phyloP scores from a whole-genome alignment of 2,113 vertebrate species.

The Clinocottus analis region DNA sequence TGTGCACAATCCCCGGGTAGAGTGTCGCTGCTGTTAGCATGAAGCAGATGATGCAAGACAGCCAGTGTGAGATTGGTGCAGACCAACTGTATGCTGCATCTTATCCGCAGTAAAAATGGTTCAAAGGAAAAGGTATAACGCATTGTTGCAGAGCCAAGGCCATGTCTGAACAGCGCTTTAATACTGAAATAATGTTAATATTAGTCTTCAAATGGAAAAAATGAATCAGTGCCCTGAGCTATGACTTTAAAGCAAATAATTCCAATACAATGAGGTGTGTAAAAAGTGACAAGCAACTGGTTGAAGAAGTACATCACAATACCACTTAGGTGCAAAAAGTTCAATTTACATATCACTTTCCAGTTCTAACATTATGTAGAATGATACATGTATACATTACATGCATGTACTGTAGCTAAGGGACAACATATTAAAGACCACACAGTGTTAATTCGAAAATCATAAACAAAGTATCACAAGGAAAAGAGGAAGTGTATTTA shows the following conservation, averaged over 20 bases:
- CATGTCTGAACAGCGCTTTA: constrained; percentile 38
- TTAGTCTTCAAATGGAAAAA: constrained; percentile 2
- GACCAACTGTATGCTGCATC: constrained; percentile 6
- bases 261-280: background rate
- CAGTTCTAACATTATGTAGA: background rate
- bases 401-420: background rate
- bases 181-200: constrained; percentile 16
- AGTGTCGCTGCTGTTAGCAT: background rate
- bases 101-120: constrained; percentile 1
- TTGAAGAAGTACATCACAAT: background rate
- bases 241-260: background rate
- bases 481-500: background rate
- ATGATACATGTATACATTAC: background rate
- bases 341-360: background rate
- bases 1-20: background rate
- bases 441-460: background rate
- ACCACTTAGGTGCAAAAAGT: background rate
- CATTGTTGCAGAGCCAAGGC: constrained; percentile 21
- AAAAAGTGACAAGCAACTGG: background rate
- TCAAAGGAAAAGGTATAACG: background rate
- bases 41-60: background rate
- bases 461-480: background rate
- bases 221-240: background rate
- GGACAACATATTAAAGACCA: background rate
- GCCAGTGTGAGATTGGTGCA: background rate